Evolutionary conservation across 2,888 invertebrate genomes (phyloP).

Genomic region (Troilus luridus): DNA sequence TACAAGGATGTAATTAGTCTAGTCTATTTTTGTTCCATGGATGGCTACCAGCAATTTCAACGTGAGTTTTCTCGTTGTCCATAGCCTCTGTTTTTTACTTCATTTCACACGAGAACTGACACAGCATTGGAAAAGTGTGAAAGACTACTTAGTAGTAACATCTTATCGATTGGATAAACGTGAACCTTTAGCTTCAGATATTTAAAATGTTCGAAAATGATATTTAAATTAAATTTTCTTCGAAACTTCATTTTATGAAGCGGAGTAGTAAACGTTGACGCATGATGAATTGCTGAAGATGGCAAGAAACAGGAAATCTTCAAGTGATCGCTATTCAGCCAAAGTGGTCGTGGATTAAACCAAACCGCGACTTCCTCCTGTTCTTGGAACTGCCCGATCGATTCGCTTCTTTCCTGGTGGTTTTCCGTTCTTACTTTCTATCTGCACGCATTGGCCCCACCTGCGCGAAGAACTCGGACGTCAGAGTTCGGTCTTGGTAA

Average conservation of each 20-base stretch:
- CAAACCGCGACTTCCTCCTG: background rate
- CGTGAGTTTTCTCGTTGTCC: too few species aligned
- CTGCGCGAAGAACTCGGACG: background rate
- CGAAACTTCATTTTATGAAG: background rate
- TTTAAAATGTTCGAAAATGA: background rate
- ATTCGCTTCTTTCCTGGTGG: background rate
- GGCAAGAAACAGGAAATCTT: background rate
- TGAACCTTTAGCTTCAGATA: too few species aligned
- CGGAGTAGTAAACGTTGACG: background rate
- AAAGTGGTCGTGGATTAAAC: background rate
- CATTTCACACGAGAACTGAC: too few species aligned
- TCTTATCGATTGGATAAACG: too few species aligned
- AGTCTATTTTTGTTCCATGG: too few species aligned
- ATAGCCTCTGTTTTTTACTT: too few species aligned
- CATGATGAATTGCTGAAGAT: background rate
- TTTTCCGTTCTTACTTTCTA: background rate
- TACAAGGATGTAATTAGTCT: too few species aligned
- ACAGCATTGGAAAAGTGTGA: too few species aligned
- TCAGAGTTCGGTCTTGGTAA: background rate
- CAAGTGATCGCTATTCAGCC: background rate
- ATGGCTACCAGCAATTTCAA: too few species aligned
- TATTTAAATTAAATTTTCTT: background rate
- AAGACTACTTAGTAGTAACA: too few species aligned
- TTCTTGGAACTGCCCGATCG: background rate
- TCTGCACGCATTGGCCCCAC: background rate